These are phyloP conservation scores for Ceratitis capitata DNA, from an alignment of 1,140 invertebrate species.

Conservation along the genomic window DNA sequence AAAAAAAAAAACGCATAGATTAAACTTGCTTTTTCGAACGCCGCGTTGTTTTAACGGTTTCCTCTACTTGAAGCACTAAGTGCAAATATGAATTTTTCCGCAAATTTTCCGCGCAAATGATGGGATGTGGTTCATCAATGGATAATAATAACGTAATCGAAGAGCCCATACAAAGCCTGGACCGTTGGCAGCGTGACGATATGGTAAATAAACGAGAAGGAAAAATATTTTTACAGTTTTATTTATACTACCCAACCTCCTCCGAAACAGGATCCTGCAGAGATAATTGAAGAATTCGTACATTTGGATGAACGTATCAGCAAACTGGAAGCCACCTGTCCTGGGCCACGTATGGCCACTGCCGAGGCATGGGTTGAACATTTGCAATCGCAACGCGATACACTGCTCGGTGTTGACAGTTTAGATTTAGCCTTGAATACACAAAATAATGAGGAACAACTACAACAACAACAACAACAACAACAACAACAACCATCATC, in stretches of 20 bases:
- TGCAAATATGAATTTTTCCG: conserved; percentile 1
- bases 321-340: conserved; percentile 57
- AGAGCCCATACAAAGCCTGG: conserved; percentile 44
- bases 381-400: conserved; percentile 54
- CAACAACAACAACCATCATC: not conserved
- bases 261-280: conserved; percentile 17
- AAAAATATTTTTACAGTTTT: not conserved
- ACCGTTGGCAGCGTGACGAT: conserved; percentile 49
- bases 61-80: not conserved
- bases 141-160: conserved; percentile 51
- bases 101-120: conserved; percentile 40
- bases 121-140: conserved; percentile 63
- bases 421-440: conserved; percentile 33
- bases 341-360: conserved; percentile 60
- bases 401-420: conserved; percentile 54
- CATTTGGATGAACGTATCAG: conserved; percentile 60
- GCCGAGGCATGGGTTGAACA: conserved; percentile 62
- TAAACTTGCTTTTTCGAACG: too few relatives aligned
- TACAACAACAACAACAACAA: conserved; percentile 1
- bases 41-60: too few relatives aligned
- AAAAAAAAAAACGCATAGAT: too few relatives aligned
- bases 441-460: not conserved
- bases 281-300: conserved; percentile 56
- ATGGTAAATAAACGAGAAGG: not conserved
- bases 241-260: not conserved